A percentile compares a stretch with the other conserved stretches of the same genome.
Conservation (phyloP, 1,140 invertebrate species). For the Orius insidiosus region DNA sequence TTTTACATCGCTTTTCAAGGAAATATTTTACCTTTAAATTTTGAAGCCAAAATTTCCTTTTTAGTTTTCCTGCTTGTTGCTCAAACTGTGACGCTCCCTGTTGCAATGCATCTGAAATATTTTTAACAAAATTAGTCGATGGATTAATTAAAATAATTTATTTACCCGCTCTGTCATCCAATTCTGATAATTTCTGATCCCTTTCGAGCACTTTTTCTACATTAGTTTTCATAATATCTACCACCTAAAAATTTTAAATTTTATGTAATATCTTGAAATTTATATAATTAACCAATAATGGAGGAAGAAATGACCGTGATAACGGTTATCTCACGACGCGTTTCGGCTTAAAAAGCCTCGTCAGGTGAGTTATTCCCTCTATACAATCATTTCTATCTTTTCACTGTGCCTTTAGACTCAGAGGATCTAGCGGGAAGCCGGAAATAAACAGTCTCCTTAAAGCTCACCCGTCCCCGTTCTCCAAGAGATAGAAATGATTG, state of each 20-base stretch:
- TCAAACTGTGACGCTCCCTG: conserved; percentile 92
- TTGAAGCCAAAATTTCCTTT: conserved; percentile 97
- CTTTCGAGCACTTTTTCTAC: conserved; percentile 97
- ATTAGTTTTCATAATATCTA: conserved; percentile 96
- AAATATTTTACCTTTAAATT: conserved; percentile 58
- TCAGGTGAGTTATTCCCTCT: too few species aligned
- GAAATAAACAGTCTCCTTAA: too few species aligned
- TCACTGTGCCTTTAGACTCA: too few species aligned
- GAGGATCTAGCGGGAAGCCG: too few species aligned
- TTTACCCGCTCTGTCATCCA: conserved; percentile 80
- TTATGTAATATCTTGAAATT: too few species aligned
- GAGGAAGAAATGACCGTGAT: too few species aligned
- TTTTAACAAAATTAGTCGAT: background rate
- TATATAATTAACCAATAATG: background rate
- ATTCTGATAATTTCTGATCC: conserved; percentile 91
- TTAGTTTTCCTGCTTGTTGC: conserved; percentile 89
- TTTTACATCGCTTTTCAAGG: background rate
- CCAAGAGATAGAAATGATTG: too few species aligned
- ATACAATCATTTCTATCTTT: too few species aligned
- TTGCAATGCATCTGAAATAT: conserved; percentile 62
- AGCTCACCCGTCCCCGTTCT: too few species aligned
- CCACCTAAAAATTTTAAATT: conserved; percentile 65
- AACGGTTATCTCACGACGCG: too few species aligned
- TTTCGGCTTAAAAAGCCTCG: too few species aligned
- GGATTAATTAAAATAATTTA: background rate